Evolutionary conservation across 2,888 invertebrate genomes (phyloP).

Genomic region (Aethes cnicana): DNA sequence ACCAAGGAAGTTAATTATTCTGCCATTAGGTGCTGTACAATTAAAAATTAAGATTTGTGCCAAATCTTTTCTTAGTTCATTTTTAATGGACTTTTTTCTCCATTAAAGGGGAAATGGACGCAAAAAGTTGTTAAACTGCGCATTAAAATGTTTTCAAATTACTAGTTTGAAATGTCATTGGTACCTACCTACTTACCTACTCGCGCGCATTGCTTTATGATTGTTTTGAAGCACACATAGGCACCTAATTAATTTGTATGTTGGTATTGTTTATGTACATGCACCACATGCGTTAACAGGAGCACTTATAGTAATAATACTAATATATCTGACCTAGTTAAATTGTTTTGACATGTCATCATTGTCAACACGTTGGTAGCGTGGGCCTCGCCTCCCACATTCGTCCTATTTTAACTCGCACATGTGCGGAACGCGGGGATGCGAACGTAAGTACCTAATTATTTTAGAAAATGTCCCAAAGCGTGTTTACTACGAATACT

Average conservation of each 20-base stretch:
- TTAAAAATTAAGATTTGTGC: constrained; percentile 69
- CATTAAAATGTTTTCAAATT: constrained; percentile 58
- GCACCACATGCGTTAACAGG: neutral
- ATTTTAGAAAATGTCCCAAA: constrained; percentile 20
- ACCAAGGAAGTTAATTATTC: constrained; percentile 46
- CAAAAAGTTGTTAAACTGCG: constrained; percentile 54
- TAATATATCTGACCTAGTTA: constrained; percentile 25
- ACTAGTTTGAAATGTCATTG: neutral
- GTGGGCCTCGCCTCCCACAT: constrained; percentile 62
- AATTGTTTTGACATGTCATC: constrained; percentile 34
- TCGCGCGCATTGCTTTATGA: neutral
- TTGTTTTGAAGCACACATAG: constrained; percentile 4
- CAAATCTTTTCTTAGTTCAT: constrained; percentile 50
- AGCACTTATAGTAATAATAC: neutral
- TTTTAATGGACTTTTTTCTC: constrained; percentile 51
- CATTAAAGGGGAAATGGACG: constrained; percentile 38
- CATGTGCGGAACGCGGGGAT: constrained; percentile 48
- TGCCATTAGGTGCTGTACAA: constrained; percentile 56
- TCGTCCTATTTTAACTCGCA: constrained; percentile 69
- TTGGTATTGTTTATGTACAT: neutral
- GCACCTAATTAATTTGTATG: neutral
- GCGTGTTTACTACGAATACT: constrained; percentile 35
- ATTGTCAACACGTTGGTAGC: constrained; percentile 38
- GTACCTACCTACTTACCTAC: too few species aligned
- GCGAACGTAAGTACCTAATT: constrained; percentile 6